Evolutionary conservation across 2,797 vertebrate genomes (phyloP), one percentile per base, ranked within the genome.

Genomic region (Rachycentron canadum): DNA sequence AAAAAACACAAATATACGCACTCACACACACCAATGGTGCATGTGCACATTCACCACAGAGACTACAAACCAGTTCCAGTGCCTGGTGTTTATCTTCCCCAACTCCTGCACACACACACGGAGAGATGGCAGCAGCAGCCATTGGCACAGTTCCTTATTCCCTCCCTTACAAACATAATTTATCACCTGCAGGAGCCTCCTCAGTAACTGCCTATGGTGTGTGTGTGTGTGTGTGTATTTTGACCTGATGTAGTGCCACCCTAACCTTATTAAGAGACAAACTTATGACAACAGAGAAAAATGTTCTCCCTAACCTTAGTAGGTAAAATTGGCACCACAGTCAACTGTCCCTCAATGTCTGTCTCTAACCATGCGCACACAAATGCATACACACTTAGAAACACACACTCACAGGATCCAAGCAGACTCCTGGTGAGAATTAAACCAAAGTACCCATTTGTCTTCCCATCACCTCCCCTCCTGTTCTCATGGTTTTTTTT

Each of bases 241-340:
- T 79, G 85, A 86, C 84, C 88, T 79, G 78, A 88, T 85, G 83
- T 79, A 84, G 76, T 80, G 79, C 81, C 88, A 88, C 69, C 81
- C 38, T 85, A 86, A 89, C 86, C 86, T 91, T 87, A 91, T 93
- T 92, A 91, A 90, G 59, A 87, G 85, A 86, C 76, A 91, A 91
- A 91, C 64, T 74, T 81, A 85, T 89, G 86, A 89, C 91, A 91
- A 87, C 76, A 74, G 41, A 78, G 68, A 92, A 85, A 86, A 78
- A 63, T 69, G 69, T 41, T 68, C 52, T 36, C 23, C 26, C 19
- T 47, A 66, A 79, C 34, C 59, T 69, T 72, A 63, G 56, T 23
- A n/a, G 81, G 67, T 65, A 73, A 85, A 78, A 79, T 11, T 71
- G 77, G 66, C 57, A 73, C 32, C 0, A 2, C 38, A 68, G 68